Conservation (phyloP, 2,888 invertebrate species). For the Eupeodes latifasciatus region DNA sequence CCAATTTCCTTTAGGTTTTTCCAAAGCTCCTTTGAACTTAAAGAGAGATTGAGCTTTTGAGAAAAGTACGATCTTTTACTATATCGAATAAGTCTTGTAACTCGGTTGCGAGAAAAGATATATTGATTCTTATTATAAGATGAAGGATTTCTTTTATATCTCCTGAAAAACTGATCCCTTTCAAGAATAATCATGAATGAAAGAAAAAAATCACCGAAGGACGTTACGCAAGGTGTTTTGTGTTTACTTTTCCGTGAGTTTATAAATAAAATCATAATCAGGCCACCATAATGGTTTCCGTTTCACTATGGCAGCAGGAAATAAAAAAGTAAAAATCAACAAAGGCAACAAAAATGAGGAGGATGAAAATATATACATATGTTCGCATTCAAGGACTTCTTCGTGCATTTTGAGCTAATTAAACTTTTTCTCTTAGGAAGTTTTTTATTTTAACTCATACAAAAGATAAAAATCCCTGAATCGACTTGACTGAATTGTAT, state of each 20-base stretch:
- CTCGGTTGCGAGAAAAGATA: no score
- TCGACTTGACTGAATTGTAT: neutral
- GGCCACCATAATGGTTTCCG: neutral
- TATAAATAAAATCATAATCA: neutral
- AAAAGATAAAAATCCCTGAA: neutral
- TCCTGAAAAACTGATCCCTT: no score
- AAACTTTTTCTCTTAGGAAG: constrained; percentile 20
- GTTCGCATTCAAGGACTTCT: constrained; percentile 25
- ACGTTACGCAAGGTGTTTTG: constrained; percentile 25
- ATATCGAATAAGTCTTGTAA: no score
- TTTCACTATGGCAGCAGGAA: neutral
- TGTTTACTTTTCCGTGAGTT: neutral
- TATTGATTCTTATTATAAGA: no score
- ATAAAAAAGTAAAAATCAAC: constrained; percentile 2
- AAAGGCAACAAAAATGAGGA: constrained; percentile 10
- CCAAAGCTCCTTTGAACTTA: no score
- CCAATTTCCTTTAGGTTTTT: no score
- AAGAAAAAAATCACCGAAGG: neutral
- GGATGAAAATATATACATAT: neutral
- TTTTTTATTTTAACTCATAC: constrained; percentile 4
- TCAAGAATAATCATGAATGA: no score
- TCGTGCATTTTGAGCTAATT: constrained; percentile 48
- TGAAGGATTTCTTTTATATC: no score
- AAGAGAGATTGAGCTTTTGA: no score
- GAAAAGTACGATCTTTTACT: no score